Percentiles rank a stretch among this genome's conserved stretches.
phyloP scores from a whole-genome alignment of 2,797 vertebrate species.

The Ciconia nigra region DNA sequence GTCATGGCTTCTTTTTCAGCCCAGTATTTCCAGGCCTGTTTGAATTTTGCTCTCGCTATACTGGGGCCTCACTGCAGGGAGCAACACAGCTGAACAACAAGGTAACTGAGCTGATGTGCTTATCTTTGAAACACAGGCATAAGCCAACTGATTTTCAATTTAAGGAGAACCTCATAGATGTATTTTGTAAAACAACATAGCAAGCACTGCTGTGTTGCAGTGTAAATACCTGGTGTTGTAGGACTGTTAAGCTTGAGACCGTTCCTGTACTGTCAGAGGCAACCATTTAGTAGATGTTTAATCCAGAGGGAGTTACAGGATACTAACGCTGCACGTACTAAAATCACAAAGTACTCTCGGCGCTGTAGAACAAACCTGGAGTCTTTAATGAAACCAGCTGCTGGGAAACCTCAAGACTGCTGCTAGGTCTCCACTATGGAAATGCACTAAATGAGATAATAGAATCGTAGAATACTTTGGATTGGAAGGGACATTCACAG shows the following conservation, averaged over 20 bases:
- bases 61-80: constrained; percentile 94
- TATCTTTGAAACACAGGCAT: background rate
- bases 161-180: background rate
- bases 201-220: background rate
- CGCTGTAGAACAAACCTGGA: background rate
- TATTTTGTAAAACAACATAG: background rate
- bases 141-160: background rate
- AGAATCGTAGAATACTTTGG: too few relatives aligned
- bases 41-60: constrained; percentile 97
- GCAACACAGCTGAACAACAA: constrained; percentile 98
- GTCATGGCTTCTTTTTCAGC: constrained; percentile 64
- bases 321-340: background rate
- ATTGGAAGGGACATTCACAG: too few relatives aligned
- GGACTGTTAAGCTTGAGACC: background rate
- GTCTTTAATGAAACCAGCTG: background rate
- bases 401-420: background rate
- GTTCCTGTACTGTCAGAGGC: background rate
- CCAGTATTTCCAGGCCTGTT: constrained; percentile 97
- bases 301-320: background rate
- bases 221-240: background rate
- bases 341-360: background rate
- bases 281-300: background rate
- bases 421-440: background rate
- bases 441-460: background rate
- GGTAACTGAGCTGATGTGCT: constrained; percentile 68